Evolutionary conservation across 2,797 vertebrate species (phyloP).

Genomic region (Aeoliscus strigatus): DNA sequence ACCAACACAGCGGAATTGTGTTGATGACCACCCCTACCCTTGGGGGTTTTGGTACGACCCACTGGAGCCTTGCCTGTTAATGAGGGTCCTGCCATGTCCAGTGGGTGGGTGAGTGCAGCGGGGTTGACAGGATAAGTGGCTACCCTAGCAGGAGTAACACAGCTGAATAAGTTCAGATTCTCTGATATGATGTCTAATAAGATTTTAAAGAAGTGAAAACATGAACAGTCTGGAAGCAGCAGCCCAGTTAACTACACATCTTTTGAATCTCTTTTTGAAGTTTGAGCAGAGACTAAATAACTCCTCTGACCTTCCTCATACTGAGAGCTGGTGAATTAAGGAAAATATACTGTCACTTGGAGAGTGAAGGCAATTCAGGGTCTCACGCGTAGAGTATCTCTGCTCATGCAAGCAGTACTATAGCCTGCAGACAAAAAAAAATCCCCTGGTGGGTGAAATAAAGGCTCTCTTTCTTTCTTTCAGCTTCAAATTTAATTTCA

Average conservation of each 20-base stretch:
- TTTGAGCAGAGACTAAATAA: slow-evolving; percentile 54
- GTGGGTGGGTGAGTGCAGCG: slow-evolving; percentile 28
- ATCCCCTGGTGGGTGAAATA: too few relatives aligned
- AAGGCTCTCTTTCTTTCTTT: too few relatives aligned
- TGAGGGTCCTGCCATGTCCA: slow-evolving; percentile 68
- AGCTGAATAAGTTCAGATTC: slow-evolving; percentile 57
- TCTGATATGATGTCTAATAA: slow-evolving; percentile 67
- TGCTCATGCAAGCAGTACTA: too few relatives aligned
- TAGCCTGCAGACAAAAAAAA: too few relatives aligned
- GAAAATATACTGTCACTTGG: too few relatives aligned
- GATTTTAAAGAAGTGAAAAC: slow-evolving; percentile 58
- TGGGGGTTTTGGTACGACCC: slow-evolving; percentile 65
- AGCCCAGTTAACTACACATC: slow-evolving; percentile 46
- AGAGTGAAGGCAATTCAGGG: too few relatives aligned
- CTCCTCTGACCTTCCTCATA: slow-evolving; percentile 29
- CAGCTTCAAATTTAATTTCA: too few relatives aligned
- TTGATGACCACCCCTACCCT: slow-evolving; percentile 58
- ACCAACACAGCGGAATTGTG: slow-evolving; percentile 49
- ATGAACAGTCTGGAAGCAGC: slow-evolving; percentile 25
- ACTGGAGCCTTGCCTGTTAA: slow-evolving; percentile 70
- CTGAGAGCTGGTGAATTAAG: slow-evolving; percentile 16
- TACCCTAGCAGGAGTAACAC: slow-evolving; percentile 60
- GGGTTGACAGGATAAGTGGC: slow-evolving; percentile 68
- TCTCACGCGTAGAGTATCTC: too few relatives aligned
- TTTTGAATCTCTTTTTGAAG: slow-evolving; percentile 43